phyloP scores from a whole-genome alignment of 2,113 vertebrate species.

The Amphiprion percula region DNA sequence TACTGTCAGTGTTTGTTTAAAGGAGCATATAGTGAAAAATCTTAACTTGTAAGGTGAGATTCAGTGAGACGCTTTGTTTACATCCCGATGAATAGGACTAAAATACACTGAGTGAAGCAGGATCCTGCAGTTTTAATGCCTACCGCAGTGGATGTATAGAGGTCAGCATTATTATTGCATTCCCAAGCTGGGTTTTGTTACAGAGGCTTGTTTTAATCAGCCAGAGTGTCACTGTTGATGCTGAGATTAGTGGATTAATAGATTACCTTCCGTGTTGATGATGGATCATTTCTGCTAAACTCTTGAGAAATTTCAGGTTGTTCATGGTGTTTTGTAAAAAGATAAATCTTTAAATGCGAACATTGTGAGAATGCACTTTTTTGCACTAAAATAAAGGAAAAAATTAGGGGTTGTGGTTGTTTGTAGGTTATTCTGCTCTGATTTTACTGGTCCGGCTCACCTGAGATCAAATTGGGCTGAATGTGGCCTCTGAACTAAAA shows the following conservation, averaged over 20 bases:
- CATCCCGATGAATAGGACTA: background rate
- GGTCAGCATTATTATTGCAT: background rate
- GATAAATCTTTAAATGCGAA: no score
- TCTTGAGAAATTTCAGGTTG: no score
- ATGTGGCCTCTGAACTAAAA: no score
- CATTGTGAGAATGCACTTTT: no score
- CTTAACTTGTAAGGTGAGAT: background rate
- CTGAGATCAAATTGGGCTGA: no score
- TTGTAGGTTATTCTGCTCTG: no score
- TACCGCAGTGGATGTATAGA: background rate
- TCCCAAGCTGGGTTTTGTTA: background rate
- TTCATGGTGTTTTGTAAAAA: no score
- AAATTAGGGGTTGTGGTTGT: no score
- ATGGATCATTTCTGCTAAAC: background rate
- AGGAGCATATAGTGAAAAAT: background rate
- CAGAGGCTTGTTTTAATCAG: background rate
- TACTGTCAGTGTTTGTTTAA: background rate
- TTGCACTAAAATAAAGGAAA: no score
- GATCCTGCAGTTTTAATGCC: conserved; percentile 13
- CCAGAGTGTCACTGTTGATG: background rate
- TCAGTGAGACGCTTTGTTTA: background rate
- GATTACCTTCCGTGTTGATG: background rate
- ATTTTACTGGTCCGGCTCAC: no score
- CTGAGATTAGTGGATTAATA: background rate
- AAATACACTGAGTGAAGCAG: no score